Evolutionary conservation across 2,113 vertebrate genomes (phyloP).

Genomic region (Neomonachus schauinslandi): DNA sequence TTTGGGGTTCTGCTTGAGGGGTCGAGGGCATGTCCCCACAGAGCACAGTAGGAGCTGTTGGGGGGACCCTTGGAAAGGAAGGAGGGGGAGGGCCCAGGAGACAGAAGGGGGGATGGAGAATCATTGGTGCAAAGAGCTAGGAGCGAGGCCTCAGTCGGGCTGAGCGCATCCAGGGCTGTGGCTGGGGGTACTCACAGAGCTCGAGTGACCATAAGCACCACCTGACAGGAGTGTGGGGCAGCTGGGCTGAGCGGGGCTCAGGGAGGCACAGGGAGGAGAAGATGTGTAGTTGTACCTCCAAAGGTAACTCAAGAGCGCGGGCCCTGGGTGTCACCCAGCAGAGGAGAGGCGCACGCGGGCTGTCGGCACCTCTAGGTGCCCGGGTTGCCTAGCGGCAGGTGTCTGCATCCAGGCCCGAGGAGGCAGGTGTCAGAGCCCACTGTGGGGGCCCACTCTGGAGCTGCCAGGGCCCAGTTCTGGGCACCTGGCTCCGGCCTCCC

Average conservation of each 20-base stretch:
- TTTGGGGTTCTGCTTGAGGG: background rate
- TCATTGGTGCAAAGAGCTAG: background rate
- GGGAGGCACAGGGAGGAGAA: background rate
- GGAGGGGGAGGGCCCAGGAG: background rate
- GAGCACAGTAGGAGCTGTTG: conserved; percentile 29
- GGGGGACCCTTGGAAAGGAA: conserved; percentile 52
- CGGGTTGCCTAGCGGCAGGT: fast-evolving
- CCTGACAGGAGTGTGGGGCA: background rate
- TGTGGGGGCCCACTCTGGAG: background rate
- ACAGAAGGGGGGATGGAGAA: background rate
- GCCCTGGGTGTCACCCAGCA: background rate
- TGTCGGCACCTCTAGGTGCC: fast-evolving
- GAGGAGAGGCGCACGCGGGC: background rate
- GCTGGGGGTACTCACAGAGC: background rate
- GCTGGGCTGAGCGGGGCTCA: background rate
- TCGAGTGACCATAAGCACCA: fast-evolving
- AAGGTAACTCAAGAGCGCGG: background rate
- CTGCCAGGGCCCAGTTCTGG: background rate
- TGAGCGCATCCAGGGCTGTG: background rate
- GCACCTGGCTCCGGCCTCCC: fast-evolving
- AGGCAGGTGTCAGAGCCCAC: fast-evolving
- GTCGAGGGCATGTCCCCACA: fast-evolving
- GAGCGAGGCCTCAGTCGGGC: background rate
- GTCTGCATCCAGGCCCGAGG: fast-evolving
- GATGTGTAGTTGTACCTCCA: background rate